phyloP scores from a whole-genome alignment of 2,888 invertebrate genomes.

The Drosophila borealis region DNA sequence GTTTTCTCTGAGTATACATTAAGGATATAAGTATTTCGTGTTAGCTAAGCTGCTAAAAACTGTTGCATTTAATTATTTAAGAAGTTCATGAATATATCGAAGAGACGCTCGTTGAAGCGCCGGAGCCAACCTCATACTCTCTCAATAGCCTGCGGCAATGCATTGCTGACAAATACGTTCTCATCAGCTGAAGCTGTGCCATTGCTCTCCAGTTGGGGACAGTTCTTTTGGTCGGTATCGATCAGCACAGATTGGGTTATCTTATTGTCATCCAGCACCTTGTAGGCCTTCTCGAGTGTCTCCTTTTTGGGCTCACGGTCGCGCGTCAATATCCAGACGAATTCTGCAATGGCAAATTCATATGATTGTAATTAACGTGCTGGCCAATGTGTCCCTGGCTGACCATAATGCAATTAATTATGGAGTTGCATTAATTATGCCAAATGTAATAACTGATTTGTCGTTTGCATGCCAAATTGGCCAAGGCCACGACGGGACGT shows the following conservation, averaged over 20 bases:
- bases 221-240: slow-evolving; percentile 70
- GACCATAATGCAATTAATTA: slow-evolving; percentile 53
- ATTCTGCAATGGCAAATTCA: slow-evolving; percentile 52
- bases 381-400: slow-evolving; percentile 32
- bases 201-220: slow-evolving; percentile 60
- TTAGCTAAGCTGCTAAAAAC: not conserved
- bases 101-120: slow-evolving; percentile 75
- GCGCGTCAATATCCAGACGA: slow-evolving; percentile 81
- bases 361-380: slow-evolving; percentile 46
- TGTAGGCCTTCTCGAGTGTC: slow-evolving; percentile 64
- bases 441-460: slow-evolving; percentile 65
- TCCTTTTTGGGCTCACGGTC: slow-evolving; percentile 68
- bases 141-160: slow-evolving; percentile 56
- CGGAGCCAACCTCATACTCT: slow-evolving; percentile 73
- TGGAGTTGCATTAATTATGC: slow-evolving; percentile 58
- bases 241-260: slow-evolving; percentile 70
- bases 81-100: slow-evolving; percentile 66
- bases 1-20: not conserved
- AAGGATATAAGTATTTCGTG: not conserved
- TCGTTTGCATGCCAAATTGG: slow-evolving; percentile 64
- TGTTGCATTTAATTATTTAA: slow-evolving; percentile 36
- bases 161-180: slow-evolving; percentile 37
- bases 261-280: slow-evolving; percentile 74
- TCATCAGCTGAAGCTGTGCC: slow-evolving; percentile 36
- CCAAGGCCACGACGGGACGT: slow-evolving; percentile 34